Conservation (phyloP, 2,113 vertebrate genomes). For the Chlorodrepanis virens region DNA sequence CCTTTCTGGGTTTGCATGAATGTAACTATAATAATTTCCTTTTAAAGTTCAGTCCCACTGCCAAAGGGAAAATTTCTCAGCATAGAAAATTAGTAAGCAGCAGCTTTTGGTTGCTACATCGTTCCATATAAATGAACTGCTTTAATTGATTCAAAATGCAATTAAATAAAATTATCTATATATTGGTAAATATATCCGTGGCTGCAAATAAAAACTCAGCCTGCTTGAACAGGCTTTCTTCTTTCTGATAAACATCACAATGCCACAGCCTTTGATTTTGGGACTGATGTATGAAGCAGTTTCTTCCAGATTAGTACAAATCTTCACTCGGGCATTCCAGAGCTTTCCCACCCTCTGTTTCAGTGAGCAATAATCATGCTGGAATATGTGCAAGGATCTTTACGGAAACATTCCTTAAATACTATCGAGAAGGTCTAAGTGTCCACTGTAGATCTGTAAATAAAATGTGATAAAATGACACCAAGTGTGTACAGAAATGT, state of each 20-base stretch:
- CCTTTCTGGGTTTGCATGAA: not conserved
- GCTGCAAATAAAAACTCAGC: not conserved
- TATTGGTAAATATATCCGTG: not conserved
- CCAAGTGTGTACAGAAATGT: not conserved
- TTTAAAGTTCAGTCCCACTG: not conserved
- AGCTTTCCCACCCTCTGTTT: not conserved
- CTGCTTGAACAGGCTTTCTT: not conserved
- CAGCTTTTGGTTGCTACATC: not conserved
- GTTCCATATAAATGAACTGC: not conserved
- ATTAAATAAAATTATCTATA: slow-evolving; percentile 1
- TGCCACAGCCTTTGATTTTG: not conserved
- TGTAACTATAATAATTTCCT: not conserved
- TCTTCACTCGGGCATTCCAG: not conserved
- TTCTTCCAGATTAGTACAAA: not conserved
- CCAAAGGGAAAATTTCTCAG: not conserved
- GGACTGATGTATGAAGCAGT: not conserved
- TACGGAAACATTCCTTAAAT: not conserved
- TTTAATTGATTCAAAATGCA: slow-evolving; percentile 21
- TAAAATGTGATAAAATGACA: not conserved
- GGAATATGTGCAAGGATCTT: not conserved
- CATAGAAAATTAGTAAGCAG: not conserved
- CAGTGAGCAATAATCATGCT: not conserved
- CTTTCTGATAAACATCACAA: not conserved
- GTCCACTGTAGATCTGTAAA: not conserved
- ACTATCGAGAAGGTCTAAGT: not conserved